These are phyloP conservation scores for Lathronympha strigana DNA, from an alignment of 2,888 invertebrate genomes.

Conservation along the genomic window DNA sequence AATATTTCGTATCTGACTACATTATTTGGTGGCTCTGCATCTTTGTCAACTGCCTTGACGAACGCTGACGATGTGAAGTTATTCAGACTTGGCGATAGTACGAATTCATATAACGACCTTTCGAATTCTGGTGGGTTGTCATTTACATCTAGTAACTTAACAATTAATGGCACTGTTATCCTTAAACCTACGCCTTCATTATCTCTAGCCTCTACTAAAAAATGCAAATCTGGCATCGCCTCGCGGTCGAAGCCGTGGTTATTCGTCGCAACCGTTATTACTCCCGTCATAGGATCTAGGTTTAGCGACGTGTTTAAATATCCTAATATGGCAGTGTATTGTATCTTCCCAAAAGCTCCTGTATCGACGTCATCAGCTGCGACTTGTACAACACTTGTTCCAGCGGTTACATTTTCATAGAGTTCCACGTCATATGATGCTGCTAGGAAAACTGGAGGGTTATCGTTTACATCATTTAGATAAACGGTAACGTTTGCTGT, in stretches of 20 bases:
- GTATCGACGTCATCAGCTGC: constrained; percentile 93
- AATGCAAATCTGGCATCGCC: constrained; percentile 88
- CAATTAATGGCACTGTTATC: constrained; percentile 88
- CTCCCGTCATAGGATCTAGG: constrained; percentile 91
- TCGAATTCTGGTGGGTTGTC: constrained; percentile 95
- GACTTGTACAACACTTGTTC: constrained; percentile 89
- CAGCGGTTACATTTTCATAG: constrained; percentile 91
- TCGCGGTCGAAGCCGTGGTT: constrained; percentile 93
- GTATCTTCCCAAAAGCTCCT: constrained; percentile 89
- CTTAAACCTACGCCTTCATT: constrained; percentile 92
- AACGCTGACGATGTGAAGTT: constrained; percentile 91
- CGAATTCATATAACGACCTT: constrained; percentile 90
- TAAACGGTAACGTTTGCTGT: constrained; percentile 91
- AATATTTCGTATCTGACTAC: constrained; percentile 92
- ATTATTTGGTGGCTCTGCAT: constrained; percentile 93
- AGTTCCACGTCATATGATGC: constrained; percentile 89
- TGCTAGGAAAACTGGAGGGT: constrained; percentile 91
- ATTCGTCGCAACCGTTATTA: constrained; percentile 91
- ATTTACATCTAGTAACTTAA: constrained; percentile 91
- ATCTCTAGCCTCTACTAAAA: constrained; percentile 94
- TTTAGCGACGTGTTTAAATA: constrained; percentile 90
- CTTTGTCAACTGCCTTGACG: constrained; percentile 92
- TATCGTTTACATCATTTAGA: constrained; percentile 94
- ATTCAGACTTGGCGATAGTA: constrained; percentile 88
- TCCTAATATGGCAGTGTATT: constrained; percentile 91